Evolutionary conservation across 2,113 vertebrate genomes (phyloP).

Genomic region (Xiphophorus hellerii): DNA sequence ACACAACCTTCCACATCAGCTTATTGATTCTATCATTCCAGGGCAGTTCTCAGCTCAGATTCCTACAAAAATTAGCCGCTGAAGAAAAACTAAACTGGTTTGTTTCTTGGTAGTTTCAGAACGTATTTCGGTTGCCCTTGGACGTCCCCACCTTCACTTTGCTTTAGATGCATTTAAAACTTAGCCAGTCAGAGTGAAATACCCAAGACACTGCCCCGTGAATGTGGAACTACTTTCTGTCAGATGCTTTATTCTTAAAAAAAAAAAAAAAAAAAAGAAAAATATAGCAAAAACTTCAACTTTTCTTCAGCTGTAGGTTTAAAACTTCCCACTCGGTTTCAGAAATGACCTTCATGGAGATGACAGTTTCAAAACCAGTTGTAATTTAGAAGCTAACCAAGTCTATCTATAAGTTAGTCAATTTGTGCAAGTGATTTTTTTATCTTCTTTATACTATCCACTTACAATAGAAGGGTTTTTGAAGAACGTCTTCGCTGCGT

Average conservation of each 20-base stretch:
- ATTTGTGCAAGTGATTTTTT: background rate
- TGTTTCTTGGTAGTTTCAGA: background rate
- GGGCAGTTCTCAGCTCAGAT: background rate
- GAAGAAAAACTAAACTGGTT: background rate
- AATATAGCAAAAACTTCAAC: background rate
- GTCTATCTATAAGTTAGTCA: background rate
- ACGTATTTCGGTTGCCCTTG: background rate
- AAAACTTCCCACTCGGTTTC: background rate
- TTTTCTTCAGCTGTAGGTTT: background rate
- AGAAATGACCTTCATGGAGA: background rate
- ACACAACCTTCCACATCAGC: background rate
- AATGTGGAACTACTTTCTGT: background rate
- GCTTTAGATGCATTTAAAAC: background rate
- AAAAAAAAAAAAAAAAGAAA: no score
- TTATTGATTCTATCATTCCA: background rate
- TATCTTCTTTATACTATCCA: background rate
- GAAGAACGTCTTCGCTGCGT: background rate
- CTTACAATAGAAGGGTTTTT: background rate
- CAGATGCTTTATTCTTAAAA: slow-evolving; percentile 9
- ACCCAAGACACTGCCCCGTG: no score
- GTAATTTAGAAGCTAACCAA: background rate
- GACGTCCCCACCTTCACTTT: background rate
- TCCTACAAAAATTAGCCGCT: background rate
- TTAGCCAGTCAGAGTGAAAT: no score
- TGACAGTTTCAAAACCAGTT: background rate